Base-by-base conservation (phyloP, 2,113 vertebrate genomes). In the Ophiodon elongatus region DNA sequence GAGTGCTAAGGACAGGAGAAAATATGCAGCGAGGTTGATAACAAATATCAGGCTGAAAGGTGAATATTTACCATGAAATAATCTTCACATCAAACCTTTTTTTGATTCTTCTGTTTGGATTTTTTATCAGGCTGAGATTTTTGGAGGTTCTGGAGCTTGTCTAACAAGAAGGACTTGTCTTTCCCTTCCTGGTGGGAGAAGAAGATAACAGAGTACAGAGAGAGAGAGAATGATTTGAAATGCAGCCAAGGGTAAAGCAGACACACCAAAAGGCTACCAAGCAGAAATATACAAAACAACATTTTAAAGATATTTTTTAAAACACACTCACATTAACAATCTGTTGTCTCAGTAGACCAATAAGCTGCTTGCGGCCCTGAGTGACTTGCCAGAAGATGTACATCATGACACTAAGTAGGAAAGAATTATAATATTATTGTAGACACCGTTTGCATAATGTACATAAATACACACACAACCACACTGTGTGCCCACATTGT, bases 381-480 rank as follows among this genome's bases (percentile, higher is more conserved):
- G 94, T 94, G 85, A 99, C 93, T 95, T 99, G 92, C 96, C 95
- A 97, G 91, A 97, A 96, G 83, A 99, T 83, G 78, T 97, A 98
- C 63, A 94, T 95, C 81, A 97, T 67, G 76, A 97, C 90, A 63
- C 98, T 99, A 62, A 77, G n/a, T 1, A 54, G 57, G 52, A 27
- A 73, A 39, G 68, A 14, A 50, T 31, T 3, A 59, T 52, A 7
- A 63, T 2, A 4, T 33, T 43, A 31, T 19, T 4, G 3, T 2
- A 35, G 6, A 76, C 10, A 15, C 5, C 0, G 17, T 81, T 60
- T 41, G 27, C 43, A 86, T 64, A 31, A 35, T 21, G 8, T 11
- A 41, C 23, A 23, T 8, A 27, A 33, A 43, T 23, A 52, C 9
- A 65, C 8, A 33, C 43, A 4, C n/a, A 27, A 6, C 1, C 14